Conservation (phyloP, 2,888 invertebrate species). For the Cataglyphis albicans region DNA sequence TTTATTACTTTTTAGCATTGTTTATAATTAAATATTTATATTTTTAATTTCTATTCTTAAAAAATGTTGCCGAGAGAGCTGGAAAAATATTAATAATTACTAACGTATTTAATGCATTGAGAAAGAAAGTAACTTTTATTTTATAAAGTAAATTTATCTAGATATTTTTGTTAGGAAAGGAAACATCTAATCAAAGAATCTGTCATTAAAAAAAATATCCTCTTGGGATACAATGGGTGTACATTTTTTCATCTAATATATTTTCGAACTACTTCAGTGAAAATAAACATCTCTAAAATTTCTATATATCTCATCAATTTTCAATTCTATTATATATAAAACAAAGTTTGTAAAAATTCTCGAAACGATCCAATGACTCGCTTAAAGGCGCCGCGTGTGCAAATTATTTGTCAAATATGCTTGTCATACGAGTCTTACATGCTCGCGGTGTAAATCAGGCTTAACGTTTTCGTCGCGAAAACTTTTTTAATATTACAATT, state of each 20-base stretch:
- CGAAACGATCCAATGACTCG: background rate
- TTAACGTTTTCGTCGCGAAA: slow-evolving; percentile 23
- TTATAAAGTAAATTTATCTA: background rate
- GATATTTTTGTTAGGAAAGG: background rate
- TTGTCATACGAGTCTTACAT: slow-evolving; percentile 31
- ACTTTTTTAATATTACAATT: slow-evolving; percentile 48
- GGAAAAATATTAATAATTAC: background rate
- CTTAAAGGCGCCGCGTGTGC: background rate
- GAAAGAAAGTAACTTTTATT: background rate
- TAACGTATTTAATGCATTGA: background rate
- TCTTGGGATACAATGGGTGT: background rate
- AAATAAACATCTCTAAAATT: background rate
- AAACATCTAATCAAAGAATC: background rate
- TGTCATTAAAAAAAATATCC: background rate
- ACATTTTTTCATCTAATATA: background rate
- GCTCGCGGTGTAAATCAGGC: slow-evolving; percentile 36
- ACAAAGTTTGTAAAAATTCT: background rate
- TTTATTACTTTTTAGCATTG: background rate
- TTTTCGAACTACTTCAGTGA: background rate
- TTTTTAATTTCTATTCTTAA: background rate
- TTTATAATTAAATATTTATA: background rate
- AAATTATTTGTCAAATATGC: background rate
- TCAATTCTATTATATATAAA: slow-evolving; percentile 1
- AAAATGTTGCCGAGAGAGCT: background rate
- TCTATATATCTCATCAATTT: background rate